phyloP scores from a whole-genome alignment of 2,113 vertebrate species.

The Campylorhamphus procurvoides region DNA sequence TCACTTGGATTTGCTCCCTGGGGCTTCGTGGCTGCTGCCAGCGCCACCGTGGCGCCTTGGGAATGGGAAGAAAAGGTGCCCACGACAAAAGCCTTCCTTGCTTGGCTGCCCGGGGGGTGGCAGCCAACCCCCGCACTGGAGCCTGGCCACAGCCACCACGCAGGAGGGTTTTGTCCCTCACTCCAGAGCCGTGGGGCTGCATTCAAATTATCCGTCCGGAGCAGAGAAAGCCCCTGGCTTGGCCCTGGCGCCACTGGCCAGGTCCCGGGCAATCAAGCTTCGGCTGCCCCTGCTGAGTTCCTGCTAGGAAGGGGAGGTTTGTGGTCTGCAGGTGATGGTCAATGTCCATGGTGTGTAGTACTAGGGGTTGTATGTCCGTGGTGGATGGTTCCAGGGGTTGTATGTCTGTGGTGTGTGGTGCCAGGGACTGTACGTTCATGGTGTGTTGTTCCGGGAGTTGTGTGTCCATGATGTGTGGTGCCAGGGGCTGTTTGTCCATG shows the following conservation, averaged over 20 bases:
- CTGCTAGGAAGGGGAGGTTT: not conserved
- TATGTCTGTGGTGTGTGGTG: rapidly evolving
- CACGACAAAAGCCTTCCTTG: not conserved
- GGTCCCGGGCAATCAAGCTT: rapidly evolving
- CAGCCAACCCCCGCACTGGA: not conserved
- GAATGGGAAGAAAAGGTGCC: not conserved
- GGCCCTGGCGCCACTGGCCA: not conserved
- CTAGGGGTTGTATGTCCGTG: not conserved
- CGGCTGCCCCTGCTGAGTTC: not conserved
- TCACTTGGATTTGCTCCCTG: not conserved
- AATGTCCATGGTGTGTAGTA: rapidly evolving
- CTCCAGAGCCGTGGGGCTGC: not conserved
- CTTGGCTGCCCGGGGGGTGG: not conserved
- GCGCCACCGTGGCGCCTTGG: not conserved
- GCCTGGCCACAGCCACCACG: not conserved
- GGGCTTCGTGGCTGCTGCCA: rapidly evolving
- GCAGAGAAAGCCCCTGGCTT: not conserved
- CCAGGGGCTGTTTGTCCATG: not conserved
- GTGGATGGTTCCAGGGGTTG: not conserved
- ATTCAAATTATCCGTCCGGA: not conserved
- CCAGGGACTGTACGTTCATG: rapidly evolving
- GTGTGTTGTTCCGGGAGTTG: not conserved
- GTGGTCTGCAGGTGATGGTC: not conserved
- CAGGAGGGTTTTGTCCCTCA: not conserved
- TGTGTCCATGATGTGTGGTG: rapidly evolving